Percentiles rank a stretch among this genome's conserved stretches.
Evolutionary conservation across 2,797 vertebrate genomes (phyloP).

Genomic region (Alosa sapidissima): DNA sequence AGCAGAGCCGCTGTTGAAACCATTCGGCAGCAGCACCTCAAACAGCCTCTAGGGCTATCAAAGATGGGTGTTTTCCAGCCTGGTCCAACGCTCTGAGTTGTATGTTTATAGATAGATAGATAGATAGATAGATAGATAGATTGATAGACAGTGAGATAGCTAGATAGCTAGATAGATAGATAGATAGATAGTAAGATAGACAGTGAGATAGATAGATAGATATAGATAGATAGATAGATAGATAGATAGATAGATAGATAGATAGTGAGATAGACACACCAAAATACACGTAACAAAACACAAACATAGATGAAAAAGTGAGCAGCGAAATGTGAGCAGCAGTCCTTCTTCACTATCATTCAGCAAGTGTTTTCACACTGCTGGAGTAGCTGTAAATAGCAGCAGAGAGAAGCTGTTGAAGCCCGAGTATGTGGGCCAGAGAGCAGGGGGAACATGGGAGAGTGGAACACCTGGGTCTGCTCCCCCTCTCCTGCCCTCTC

Average conservation of each 20-base stretch:
- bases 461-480: neutral
- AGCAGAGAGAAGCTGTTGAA: neutral
- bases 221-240: neutral
- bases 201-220: neutral
- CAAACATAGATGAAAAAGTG: neutral
- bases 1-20: slow-evolving; percentile 32
- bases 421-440: slow-evolving; percentile 9
- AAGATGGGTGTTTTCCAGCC: slow-evolving; percentile 40
- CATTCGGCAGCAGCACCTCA: slow-evolving; percentile 37
- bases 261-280: too few species aligned
- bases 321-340: neutral
- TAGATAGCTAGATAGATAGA: neutral
- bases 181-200: neutral
- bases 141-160: too few species aligned
- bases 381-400: neutral
- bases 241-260: neutral
- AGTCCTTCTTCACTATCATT: neutral
- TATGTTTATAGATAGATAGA: neutral
- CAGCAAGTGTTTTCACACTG: neutral
- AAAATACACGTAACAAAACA: too few species aligned
- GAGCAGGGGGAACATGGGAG: neutral
- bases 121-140: too few species aligned
- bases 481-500: neutral
- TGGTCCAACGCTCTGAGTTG: neutral
- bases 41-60: slow-evolving; percentile 40